Evolutionary conservation across 2,888 invertebrate genomes (phyloP).

Genomic region (Melieria omissa): DNA sequence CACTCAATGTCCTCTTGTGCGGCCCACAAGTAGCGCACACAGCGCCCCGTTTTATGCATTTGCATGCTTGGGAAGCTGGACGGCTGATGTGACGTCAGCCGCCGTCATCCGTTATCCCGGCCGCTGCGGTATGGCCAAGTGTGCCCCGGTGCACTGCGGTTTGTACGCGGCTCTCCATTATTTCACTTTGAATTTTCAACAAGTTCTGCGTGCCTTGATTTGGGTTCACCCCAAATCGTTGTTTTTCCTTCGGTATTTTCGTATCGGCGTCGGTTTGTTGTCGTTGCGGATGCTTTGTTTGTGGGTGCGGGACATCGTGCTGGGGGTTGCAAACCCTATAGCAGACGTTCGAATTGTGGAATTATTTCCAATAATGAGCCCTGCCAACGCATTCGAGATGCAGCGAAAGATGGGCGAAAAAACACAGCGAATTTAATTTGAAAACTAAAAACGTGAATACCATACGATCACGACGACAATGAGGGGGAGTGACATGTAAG

Average conservation of each 20-base stretch:
- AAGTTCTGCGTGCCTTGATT: neutral
- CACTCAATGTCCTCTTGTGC: slow-evolving; percentile 64
- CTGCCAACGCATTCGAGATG: slow-evolving; percentile 10
- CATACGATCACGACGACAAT: too few relatives aligned
- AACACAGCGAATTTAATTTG: neutral
- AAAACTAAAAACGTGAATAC: neutral
- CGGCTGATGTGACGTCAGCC: slow-evolving; percentile 46
- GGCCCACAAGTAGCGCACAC: slow-evolving; percentile 46
- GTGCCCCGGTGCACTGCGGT: slow-evolving; percentile 28
- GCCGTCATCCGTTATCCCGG: slow-evolving; percentile 31
- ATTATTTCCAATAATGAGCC: slow-evolving; percentile 28
- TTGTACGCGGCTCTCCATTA: slow-evolving; percentile 17
- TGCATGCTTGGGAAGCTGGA: slow-evolving; percentile 47
- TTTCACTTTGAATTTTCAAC: neutral
- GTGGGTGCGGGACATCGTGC: slow-evolving; percentile 20
- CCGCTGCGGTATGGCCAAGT: slow-evolving; percentile 29
- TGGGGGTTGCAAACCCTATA: slow-evolving; percentile 12
- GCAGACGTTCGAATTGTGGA: slow-evolving; percentile 5
- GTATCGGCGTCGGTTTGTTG: neutral
- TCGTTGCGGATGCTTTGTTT: neutral
- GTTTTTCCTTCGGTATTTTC: neutral
- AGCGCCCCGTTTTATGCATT: slow-evolving; percentile 12
- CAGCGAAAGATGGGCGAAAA: slow-evolving; percentile 3
- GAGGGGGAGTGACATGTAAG: too few relatives aligned
- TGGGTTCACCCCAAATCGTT: slow-evolving; percentile 13